Percentiles rank a stretch among this genome's conserved stretches.
Evolutionary conservation across 1,140 invertebrate species (phyloP).

Genomic region (Leptinotarsa defecta): DNA sequence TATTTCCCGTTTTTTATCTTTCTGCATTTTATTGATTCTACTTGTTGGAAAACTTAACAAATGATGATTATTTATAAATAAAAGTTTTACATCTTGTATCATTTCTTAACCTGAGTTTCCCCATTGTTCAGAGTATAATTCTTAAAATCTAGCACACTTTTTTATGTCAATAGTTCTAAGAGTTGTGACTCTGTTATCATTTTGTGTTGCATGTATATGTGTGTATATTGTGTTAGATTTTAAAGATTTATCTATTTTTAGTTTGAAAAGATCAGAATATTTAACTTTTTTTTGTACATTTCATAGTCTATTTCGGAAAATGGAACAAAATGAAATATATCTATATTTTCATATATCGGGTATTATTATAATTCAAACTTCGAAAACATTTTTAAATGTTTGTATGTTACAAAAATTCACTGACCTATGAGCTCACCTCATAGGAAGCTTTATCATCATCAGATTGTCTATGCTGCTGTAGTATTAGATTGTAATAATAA

Average conservation of each 20-base stretch:
- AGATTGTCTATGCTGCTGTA: constrained; percentile 42
- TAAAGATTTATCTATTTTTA: constrained; percentile 33
- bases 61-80: constrained; percentile 14
- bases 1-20: constrained; percentile 35
- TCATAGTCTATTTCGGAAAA: constrained; percentile 23
- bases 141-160: constrained; percentile 34
- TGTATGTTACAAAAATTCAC: constrained; percentile 5
- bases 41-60: constrained; percentile 20
- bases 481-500: constrained; percentile 41
- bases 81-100: constrained; percentile 14
- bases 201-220: constrained; percentile 31
- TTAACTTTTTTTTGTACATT: constrained; percentile 21
- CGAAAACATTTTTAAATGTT: background rate
- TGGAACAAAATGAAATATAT: constrained; percentile 21
- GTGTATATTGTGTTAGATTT: constrained; percentile 42
- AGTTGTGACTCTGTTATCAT: background rate
- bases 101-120: constrained; percentile 12
- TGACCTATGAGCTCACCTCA: constrained; percentile 10
- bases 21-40: constrained; percentile 30
- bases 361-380: constrained; percentile 4
- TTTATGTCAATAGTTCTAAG: background rate
- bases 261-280: constrained; percentile 16
- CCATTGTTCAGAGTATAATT: constrained; percentile 18
- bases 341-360: constrained; percentile 28
- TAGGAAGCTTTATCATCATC: constrained; percentile 35